Evolutionary conservation across 2,113 vertebrate genomes (phyloP), one percentile per base, ranked within the genome.

Genomic region (Dolichotis patagonum): DNA sequence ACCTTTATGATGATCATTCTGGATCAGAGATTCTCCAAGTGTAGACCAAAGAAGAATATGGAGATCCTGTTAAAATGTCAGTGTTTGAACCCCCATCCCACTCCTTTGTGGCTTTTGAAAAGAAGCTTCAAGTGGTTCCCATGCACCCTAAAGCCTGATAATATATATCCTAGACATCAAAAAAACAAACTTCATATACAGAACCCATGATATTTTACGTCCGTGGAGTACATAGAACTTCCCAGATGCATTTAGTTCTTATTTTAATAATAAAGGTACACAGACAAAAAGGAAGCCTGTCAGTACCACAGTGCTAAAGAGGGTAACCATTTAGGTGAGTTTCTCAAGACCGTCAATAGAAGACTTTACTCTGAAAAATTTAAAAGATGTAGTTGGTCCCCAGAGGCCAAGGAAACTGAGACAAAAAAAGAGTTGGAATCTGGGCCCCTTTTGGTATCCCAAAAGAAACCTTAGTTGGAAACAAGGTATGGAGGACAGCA

Each of bases 271-370:
- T 82, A 85, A 88, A 94, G 60, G n/a, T 82, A 85, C 20, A 11
- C 81, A 20, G 46, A 87, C 43, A 49, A 73, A 95, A 92, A 58
- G 46, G 38, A 67, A 85, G 41, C 20, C 95, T 88, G 19, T 90
- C 81, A 92, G 94, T 87, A 77, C 7, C 52, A 85, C 30, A 94
- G 28, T 67, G 62, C 60, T 62, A 90, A 84, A 49, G 69, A 93
- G 20, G n/a, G 56, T 78, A 56, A 95, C 43, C 30, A 49, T 67
- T 82, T 12, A 96, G 63, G 90, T 97, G 77, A 14, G 73, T 93
- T 98, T 96, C 90, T 88, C 90, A 94, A 96, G 95, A 94, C 78
- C 65, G 95, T 95, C 71, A 56, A 80, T 86, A 22, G 81, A 52
- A 30, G 90, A 88, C 35, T 14, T 94, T 96, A 52, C 73, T 49